Base-by-base conservation (phyloP, 2,888 invertebrate species). In the Crioceris asparagi region DNA sequence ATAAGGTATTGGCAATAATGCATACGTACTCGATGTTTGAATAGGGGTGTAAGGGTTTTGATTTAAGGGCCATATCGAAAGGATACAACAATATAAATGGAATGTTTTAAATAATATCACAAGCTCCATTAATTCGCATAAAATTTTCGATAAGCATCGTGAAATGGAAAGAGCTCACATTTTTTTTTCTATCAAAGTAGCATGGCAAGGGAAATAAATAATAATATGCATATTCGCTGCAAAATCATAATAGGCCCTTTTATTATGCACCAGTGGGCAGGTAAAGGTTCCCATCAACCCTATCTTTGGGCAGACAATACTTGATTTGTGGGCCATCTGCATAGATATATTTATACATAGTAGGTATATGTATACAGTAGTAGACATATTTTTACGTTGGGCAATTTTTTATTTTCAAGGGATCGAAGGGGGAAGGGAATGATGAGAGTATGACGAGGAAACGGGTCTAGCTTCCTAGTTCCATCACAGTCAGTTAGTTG, bases 51-150 rank as follows among this genome's bases (percentile, higher is more conserved):
- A 37, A n/a, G n/a, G n/a, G n/a, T 41, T 47, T 45, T 51, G 50
- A 51, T 52, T 52, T 50, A 50, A 50, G 45, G 47, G 51, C 47
- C 48, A 34, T 41, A 39, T 7, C 41, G 35, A 43, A 45, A 43
- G 53, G 50, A 44, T 41, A n/a, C n/a, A 40, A 50, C 48, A 49
- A 51, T 47, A 50, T 42, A 51, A 51, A 53, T 52, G 48, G 50
- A 44, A 50, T 57, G 54, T 55, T 56, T 56, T 53, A 57, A 58
- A 55, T 56, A 56, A 53, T 53, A 62, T 62, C 61, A 62, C 56
- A 62, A 56, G 62, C 59, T 57, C 61, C 62, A 62, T 62, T 62
- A 62, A 62, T 59, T 61, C 59, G 52, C 53, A 54, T 58, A 54
- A 59, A 61, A 61, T 60, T 51, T 43, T 33, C 50, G 56, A 55